Percentiles rank a stretch among this genome's conserved stretches.
Conservation (phyloP, 2,113 vertebrate species). For the Trematocara marginatum region DNA sequence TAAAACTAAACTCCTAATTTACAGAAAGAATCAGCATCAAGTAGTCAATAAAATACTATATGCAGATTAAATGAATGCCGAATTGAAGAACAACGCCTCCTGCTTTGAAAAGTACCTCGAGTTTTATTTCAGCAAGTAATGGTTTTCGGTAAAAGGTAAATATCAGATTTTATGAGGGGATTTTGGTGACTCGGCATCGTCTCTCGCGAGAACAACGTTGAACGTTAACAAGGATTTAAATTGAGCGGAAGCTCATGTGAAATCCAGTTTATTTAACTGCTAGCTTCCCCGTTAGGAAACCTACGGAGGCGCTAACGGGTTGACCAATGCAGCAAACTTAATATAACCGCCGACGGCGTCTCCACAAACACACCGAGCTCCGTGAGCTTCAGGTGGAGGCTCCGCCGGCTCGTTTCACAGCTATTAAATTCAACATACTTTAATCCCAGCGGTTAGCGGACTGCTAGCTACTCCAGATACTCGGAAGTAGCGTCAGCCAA, state of each 20-base stretch:
- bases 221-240: background rate
- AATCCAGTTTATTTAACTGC: background rate
- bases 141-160: background rate
- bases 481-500: background rate
- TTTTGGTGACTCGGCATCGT: background rate
- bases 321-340: background rate
- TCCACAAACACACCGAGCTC: background rate
- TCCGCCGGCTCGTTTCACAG: background rate
- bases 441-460: background rate
- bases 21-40: background rate
- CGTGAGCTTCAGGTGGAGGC: background rate
- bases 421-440: background rate
- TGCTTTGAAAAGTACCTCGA: background rate
- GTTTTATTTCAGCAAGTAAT: background rate
- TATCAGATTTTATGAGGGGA: background rate
- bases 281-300: background rate
- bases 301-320: background rate
- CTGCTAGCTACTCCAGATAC: slow-evolving; percentile 12
- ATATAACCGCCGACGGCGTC: background rate
- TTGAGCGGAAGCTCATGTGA: background rate
- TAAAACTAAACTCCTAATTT: background rate
- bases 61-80: background rate
- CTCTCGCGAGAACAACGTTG: background rate
- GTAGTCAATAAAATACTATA: background rate
- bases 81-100: background rate